A percentile compares a stretch with the other conserved stretches of the same genome.
These are phyloP conservation scores for Stichodactyla mertensii DNA, from an alignment of 64 coral and sea anemone genomes.

Conservation along the genomic window DNA sequence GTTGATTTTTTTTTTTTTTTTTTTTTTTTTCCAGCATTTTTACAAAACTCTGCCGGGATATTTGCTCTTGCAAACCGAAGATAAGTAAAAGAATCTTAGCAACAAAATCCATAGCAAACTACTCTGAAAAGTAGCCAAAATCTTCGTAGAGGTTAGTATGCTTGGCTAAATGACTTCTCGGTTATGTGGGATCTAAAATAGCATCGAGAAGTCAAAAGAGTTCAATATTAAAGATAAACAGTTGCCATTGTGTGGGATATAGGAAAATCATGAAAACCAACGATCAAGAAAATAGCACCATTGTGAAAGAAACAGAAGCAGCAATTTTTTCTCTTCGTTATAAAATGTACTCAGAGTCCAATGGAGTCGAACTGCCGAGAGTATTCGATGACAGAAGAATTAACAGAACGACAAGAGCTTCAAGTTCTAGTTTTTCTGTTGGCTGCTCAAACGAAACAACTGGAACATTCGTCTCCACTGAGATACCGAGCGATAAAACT, in stretches of 20 bases:
- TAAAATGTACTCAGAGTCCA: not conserved
- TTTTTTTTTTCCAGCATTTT: not conserved
- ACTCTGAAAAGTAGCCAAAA: not conserved
- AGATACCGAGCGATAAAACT: not conserved
- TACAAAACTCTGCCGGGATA: not conserved
- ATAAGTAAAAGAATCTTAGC: not conserved
- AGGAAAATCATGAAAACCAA: constrained; percentile 3
- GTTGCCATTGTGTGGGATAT: not conserved
- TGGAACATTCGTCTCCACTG: not conserved
- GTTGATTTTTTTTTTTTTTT: not conserved
- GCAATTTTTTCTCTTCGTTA: not conserved
- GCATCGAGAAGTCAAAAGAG: not conserved
- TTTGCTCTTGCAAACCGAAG: not conserved
- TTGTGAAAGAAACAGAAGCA: not conserved
- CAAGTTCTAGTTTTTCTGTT: not conserved
- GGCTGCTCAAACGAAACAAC: not conserved
- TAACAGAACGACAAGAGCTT: not conserved
- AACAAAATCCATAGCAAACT: not conserved
- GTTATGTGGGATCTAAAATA: not conserved
- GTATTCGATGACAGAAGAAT: not conserved
- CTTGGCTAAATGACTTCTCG: not conserved
- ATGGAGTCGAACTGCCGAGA: not conserved
- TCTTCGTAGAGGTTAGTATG: not conserved
- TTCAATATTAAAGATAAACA: not conserved
- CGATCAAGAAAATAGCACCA: not conserved